Conservation (phyloP, 2,888 invertebrate species). For the Dynastes tityus region DNA sequence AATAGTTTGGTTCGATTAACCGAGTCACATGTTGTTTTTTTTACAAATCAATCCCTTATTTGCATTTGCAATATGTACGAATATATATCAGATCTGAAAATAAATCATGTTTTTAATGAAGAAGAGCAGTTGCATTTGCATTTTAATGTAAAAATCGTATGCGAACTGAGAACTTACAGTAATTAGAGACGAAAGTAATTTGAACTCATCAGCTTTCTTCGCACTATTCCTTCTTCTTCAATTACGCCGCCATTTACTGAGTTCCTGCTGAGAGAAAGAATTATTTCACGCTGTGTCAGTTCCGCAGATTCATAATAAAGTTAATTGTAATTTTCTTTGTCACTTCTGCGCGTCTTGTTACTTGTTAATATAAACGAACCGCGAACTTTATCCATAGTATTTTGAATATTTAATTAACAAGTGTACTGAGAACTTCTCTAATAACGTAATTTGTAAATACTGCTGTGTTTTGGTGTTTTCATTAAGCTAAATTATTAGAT, state of each 20-base stretch:
- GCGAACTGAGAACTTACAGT: not conserved
- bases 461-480: constrained; percentile 37
- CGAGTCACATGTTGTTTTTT: too few relatives aligned
- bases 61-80: not conserved
- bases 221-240: constrained; percentile 37
- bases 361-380: constrained; percentile 44
- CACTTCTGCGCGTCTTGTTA: constrained; percentile 28
- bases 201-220: constrained; percentile 27
- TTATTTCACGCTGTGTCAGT: constrained; percentile 43
- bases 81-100: not conserved
- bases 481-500: constrained; percentile 43
- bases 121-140: constrained; percentile 18
- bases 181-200: constrained; percentile 35
- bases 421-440: constrained; percentile 35
- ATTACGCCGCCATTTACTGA: constrained; percentile 36
- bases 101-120: constrained; percentile 1
- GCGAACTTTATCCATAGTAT: constrained; percentile 42
- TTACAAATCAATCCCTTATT: too few relatives aligned
- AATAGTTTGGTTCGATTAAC: too few relatives aligned
- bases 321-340: constrained; percentile 46
- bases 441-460: constrained; percentile 45
- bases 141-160: constrained; percentile 1
- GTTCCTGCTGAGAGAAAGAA: constrained; percentile 24
- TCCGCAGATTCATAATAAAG: constrained; percentile 42
- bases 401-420: constrained; percentile 46